These are phyloP conservation scores for Apotomis turbidana DNA, from an alignment of 2,888 invertebrate species.

Conservation along the genomic window DNA sequence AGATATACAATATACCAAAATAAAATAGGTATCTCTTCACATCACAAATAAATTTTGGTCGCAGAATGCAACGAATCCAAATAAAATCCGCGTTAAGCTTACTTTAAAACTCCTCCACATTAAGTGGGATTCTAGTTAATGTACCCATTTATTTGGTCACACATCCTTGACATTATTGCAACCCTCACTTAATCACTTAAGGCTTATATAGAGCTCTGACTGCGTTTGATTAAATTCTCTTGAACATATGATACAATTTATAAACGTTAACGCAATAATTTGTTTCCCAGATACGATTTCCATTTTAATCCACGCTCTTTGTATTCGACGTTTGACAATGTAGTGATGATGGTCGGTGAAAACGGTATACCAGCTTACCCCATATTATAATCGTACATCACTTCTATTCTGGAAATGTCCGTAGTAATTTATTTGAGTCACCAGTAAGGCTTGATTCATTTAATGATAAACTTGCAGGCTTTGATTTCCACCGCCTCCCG, in stretches of 20 bases:
- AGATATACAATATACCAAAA: no score
- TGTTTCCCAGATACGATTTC: no score
- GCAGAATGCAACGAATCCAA: background rate
- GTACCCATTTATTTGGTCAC: slow-evolving; percentile 28
- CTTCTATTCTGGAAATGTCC: no score
- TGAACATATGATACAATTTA: background rate
- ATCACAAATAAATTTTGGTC: background rate
- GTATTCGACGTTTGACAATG: no score
- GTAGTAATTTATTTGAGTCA: no score
- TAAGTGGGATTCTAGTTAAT: slow-evolving; percentile 13
- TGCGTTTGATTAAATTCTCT: background rate
- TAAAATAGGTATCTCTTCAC: background rate
- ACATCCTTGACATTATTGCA: slow-evolving; percentile 12
- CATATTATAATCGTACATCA: no score
- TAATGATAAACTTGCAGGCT: no score
- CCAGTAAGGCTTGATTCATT: no score
- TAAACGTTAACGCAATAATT: background rate
- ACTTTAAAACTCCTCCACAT: slow-evolving; percentile 2
- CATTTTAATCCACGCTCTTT: no score
- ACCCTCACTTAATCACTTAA: slow-evolving; percentile 30
- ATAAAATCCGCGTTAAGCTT: slow-evolving; percentile 9
- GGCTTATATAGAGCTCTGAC: slow-evolving; percentile 13
- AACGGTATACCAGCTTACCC: no score
- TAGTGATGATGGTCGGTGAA: no score
- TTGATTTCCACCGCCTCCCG: no score